phyloP scores from a whole-genome alignment of 2,888 invertebrate genomes.

The Oithona nana region DNA sequence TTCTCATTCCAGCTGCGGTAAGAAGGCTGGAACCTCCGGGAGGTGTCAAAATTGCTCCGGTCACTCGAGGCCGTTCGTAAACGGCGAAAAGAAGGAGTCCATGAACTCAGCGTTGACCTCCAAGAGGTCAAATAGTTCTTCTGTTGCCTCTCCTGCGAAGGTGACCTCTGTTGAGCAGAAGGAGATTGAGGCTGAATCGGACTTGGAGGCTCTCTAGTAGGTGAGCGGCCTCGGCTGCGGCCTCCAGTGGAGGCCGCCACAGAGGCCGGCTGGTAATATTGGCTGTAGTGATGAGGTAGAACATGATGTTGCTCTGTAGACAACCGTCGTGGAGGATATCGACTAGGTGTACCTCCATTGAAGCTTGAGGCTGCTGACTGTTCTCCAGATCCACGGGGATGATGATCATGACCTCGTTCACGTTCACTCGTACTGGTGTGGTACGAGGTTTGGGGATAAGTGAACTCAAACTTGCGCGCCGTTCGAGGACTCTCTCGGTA shows the following conservation, averaged over 20 bases:
- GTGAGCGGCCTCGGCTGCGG: background rate
- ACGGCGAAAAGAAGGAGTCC: conserved; percentile 1
- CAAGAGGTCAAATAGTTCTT: background rate
- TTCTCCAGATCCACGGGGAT: background rate
- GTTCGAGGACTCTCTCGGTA: conserved; percentile 1
- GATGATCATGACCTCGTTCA: too few species aligned
- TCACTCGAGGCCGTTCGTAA: conserved; percentile 12
- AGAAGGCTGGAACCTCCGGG: conserved; percentile 4
- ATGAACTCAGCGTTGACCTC: background rate
- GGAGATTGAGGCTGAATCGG: background rate
- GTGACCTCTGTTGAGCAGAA: background rate
- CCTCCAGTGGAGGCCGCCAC: too few species aligned
- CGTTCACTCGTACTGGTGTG: background rate
- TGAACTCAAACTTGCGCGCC: conserved; percentile 6
- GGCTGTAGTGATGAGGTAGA: background rate
- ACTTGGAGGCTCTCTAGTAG: too few species aligned
- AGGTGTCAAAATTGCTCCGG: conserved; percentile 7
- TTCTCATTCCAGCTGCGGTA: conserved; percentile 16
- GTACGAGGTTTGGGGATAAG: conserved; percentile 1
- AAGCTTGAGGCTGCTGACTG: background rate
- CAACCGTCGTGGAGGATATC: background rate
- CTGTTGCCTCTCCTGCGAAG: background rate
- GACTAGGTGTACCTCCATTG: background rate
- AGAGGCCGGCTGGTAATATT: background rate
- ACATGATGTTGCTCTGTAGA: background rate